Evolutionary conservation across 1,140 invertebrate genomes (phyloP).

Genomic region (Berghia stephanieae): DNA sequence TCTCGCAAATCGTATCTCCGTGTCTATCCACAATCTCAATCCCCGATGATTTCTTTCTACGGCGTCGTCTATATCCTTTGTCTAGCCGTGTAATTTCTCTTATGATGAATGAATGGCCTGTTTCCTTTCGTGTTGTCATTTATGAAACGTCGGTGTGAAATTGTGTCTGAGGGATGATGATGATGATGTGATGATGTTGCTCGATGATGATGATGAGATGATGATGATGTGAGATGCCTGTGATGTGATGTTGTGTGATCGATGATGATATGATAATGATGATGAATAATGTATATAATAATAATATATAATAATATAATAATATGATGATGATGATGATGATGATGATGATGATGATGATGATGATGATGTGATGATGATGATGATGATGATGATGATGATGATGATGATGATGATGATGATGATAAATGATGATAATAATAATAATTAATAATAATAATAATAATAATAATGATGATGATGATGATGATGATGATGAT

Average conservation of each 20-base stretch:
- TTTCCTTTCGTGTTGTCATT: too few species aligned
- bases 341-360: not conserved
- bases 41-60: too few species aligned
- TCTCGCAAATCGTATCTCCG: too few species aligned
- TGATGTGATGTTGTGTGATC: not conserved
- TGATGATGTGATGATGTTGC: not conserved
- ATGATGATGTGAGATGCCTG: not conserved
- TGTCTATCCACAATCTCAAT: too few species aligned
- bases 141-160: not conserved
- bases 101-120: too few species aligned
- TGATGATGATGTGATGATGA: too few species aligned
- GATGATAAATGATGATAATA: not conserved
- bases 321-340: slow-evolving; percentile 1
- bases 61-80: too few species aligned
- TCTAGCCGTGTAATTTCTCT: too few species aligned
- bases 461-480: not conserved
- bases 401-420: too few species aligned
- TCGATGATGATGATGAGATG: not conserved
- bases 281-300: too few species aligned
- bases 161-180: not conserved
- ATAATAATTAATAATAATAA: not conserved
- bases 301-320: too few species aligned
- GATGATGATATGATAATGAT: not conserved
- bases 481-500: not conserved
- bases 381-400: slow-evolving; percentile 5